phyloP scores from a whole-genome alignment of 2,113 vertebrate species.

The Cyanoderma ruficeps region DNA sequence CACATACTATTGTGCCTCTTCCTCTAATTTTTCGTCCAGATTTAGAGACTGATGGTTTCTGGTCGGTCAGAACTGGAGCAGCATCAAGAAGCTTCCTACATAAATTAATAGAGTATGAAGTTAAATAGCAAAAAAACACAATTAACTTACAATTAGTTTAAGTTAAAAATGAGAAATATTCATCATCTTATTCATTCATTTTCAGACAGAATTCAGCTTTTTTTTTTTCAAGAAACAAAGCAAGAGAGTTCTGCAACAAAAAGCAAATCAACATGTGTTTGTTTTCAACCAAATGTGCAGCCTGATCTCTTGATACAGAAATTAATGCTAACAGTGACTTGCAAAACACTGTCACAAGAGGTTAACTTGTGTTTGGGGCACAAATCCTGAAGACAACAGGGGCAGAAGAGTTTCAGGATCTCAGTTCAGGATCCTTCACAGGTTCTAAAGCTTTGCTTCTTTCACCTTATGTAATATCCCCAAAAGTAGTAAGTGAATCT shows the following conservation, averaged over 20 bases:
- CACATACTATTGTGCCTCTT: conserved; percentile 93
- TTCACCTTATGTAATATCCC: background rate
- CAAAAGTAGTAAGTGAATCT: background rate
- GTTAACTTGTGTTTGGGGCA: background rate
- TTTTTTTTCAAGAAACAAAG: background rate
- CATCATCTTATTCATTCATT: background rate
- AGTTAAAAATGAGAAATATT: background rate
- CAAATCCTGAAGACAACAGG: fast-evolving
- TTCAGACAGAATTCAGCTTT: background rate
- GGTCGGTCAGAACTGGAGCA: conserved; percentile 69
- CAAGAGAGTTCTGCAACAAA: background rate
- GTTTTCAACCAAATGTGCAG: background rate
- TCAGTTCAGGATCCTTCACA: background rate
- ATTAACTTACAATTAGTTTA: background rate
- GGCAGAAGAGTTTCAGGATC: background rate
- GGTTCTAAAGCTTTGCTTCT: background rate
- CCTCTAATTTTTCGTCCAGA: conserved; percentile 97
- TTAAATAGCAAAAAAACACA: background rate
- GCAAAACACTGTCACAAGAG: background rate
- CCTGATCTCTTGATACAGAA: background rate
- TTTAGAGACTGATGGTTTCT: conserved; percentile 93
- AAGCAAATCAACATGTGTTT: background rate
- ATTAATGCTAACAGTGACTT: background rate
- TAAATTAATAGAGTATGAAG: conserved; percentile 1
- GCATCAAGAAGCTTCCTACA: conserved; percentile 82